phyloP scores from a whole-genome alignment of 2,888 invertebrate species.

The Synanthedon formicaeformis region DNA sequence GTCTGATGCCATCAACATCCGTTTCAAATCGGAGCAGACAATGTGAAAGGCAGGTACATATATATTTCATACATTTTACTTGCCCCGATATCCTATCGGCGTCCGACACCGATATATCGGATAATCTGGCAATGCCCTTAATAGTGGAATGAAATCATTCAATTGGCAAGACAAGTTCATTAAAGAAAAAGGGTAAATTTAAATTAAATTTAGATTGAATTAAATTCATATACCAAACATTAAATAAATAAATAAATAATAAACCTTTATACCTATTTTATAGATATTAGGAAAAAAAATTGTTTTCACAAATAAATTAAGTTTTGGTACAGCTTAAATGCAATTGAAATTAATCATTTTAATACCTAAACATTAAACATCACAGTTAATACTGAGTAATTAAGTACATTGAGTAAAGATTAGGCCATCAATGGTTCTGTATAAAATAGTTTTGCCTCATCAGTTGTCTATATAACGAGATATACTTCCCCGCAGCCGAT shows the following conservation, averaged over 20 bases:
- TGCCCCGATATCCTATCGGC: no score
- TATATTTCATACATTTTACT: no score
- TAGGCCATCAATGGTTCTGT: slow-evolving; percentile 53
- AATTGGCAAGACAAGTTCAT: slow-evolving; percentile 29
- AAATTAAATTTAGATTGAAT: slow-evolving; percentile 1
- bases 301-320: slow-evolving; percentile 25
- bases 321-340: slow-evolving; percentile 65
- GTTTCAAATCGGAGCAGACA: no score
- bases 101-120: no score
- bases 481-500: slow-evolving; percentile 86
- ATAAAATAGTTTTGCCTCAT: slow-evolving; percentile 60
- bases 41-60: no score
- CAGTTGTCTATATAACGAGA: slow-evolving; percentile 82
- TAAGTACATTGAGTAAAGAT: slow-evolving; percentile 4
- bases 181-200: slow-evolving; percentile 10
- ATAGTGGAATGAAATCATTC: slow-evolving; percentile 4
- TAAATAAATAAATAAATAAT: slow-evolving; percentile 2
- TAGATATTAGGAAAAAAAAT: slow-evolving; percentile 9
- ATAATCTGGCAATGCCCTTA: no score
- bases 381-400: slow-evolving; percentile 61
- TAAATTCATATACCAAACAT: slow-evolving; percentile 11
- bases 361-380: slow-evolving; percentile 55
- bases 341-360: slow-evolving; percentile 42
- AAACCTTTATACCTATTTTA: slow-evolving; percentile 11
- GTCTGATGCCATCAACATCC: no score